Evolutionary conservation across 1,140 invertebrate species (phyloP).

Genomic region (Andrena cerasifolii): DNA sequence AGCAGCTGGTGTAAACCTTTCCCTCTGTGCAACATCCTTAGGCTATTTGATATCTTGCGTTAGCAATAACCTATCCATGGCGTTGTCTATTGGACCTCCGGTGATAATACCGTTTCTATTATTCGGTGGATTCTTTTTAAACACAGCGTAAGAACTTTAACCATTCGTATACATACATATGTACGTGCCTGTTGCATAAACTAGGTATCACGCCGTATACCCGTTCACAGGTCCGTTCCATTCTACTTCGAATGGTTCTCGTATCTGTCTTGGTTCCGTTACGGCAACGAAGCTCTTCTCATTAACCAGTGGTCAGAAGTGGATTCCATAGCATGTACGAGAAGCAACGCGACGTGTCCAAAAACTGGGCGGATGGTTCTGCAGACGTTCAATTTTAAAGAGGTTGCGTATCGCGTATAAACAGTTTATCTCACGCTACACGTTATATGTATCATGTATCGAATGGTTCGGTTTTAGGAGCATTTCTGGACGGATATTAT

Average conservation of each 20-base stretch:
- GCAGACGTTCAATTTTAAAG: slow-evolving; percentile 89
- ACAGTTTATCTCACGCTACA: not conserved
- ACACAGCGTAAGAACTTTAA: slow-evolving; percentile 90
- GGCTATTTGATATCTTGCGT: slow-evolving; percentile 95
- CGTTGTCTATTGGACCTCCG: slow-evolving; percentile 93
- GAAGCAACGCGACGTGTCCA: slow-evolving; percentile 88
- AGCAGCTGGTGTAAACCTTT: too few relatives aligned
- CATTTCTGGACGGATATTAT: slow-evolving; percentile 88
- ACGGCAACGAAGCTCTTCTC: slow-evolving; percentile 95
- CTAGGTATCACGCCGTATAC: not conserved
- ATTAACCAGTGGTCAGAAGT: slow-evolving; percentile 96
- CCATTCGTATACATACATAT: too few relatives aligned
- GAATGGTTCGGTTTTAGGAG: slow-evolving; percentile 81
- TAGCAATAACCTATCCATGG: slow-evolving; percentile 91
- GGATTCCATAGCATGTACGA: slow-evolving; percentile 87
- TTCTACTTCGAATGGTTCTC: slow-evolving; percentile 95
- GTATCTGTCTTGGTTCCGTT: slow-evolving; percentile 97
- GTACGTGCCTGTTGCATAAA: too few relatives aligned
- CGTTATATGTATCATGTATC: not conserved
- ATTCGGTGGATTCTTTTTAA: slow-evolving; percentile 98
- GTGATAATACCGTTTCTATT: slow-evolving; percentile 96
- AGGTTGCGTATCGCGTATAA: too few relatives aligned
- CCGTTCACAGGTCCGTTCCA: slow-evolving; percentile 89
- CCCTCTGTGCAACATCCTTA: slow-evolving; percentile 75
- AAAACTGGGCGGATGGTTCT: slow-evolving; percentile 90